phyloP scores from a whole-genome alignment of 2,888 invertebrate genomes.

The Leptopilina syphax region DNA sequence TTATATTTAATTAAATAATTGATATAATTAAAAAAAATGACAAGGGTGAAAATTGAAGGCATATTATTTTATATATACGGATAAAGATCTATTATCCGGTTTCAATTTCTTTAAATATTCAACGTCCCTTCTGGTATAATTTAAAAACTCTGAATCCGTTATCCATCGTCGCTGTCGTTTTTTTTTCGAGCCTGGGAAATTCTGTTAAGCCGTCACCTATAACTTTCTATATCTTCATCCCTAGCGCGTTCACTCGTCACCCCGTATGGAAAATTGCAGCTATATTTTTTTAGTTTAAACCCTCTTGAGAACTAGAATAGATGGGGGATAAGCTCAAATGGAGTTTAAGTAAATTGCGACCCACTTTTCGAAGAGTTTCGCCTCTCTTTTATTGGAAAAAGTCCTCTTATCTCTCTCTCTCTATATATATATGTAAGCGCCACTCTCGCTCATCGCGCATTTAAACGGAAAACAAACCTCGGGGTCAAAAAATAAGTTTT shows the following conservation, averaged over 20 bases:
- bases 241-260: constrained; percentile 16
- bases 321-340: not conserved
- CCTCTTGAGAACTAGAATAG: constrained; percentile 11
- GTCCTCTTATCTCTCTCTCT: too few relatives aligned
- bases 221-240: not conserved
- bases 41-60: constrained; percentile 3
- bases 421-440: too few relatives aligned
- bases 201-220: constrained; percentile 46
- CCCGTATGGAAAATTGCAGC: constrained; percentile 17
- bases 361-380: constrained; percentile 2
- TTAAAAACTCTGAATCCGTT: too few relatives aligned
- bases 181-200: constrained; percentile 44
- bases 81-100: constrained; percentile 52
- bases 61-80: constrained; percentile 42
- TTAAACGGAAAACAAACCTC: not conserved
- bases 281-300: constrained; percentile 37
- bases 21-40: constrained; percentile 47
- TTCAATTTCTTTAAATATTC: constrained; percentile 43
- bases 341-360: constrained; percentile 27
- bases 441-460: too few relatives aligned
- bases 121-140: constrained; percentile 10
- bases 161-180: not conserved
- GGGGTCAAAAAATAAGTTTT: too few relatives aligned
- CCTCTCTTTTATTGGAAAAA: not conserved
- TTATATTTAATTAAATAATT: too few relatives aligned